Base-by-base conservation (phyloP, 1,140 invertebrate genomes). In the Brachionus angularis region DNA sequence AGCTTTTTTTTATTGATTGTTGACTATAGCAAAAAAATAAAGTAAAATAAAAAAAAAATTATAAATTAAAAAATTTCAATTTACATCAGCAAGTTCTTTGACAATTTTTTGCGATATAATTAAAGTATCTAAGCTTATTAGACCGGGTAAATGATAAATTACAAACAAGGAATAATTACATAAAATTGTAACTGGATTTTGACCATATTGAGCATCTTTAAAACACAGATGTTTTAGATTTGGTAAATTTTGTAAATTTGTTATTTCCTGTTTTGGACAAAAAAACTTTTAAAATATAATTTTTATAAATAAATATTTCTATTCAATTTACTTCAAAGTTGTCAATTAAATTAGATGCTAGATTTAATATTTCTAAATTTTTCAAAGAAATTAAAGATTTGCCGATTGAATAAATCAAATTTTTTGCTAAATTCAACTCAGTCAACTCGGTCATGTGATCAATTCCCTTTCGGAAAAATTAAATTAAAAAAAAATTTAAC, bases 1-100 rank as follows among this genome's bases (percentile, higher is more conserved):
- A 81, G 79, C 72, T 80, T 81, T 72, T 81, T 81, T 74, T 80
- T 81, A 29, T 75, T 73, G 5, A 81, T 79, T 29, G 79, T 81
- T 18, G 75, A 49, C 67, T 70, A 25, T 3, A 33, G 4, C 46
- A 47, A 34, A 31, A 27, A 4, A 27, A n/a, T 36, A 52, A 18
- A 70, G 50, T 36, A 16, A 29, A 29, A 36, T 18, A 2, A 18
- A 31, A 52, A 29, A 36, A 50, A 70, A 46, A 23, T 33, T 8
- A 18, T 31, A 18, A 23, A n/a, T n/a, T n/a, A n/a, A n/a, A n/a
- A n/a, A n/a, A n/a, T n/a, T n/a, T 25, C 14, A 5, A 62, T 71
- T 76, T 72, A 80, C 80, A 75, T 79, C 78, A 39, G 78, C 78
- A n/a, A 80, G 58, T n/a, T 79, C 78, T 47, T 55, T 74, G 16